Evolutionary conservation across 2,113 vertebrate species (phyloP).

Genomic region (Syngnathus floridae): DNA sequence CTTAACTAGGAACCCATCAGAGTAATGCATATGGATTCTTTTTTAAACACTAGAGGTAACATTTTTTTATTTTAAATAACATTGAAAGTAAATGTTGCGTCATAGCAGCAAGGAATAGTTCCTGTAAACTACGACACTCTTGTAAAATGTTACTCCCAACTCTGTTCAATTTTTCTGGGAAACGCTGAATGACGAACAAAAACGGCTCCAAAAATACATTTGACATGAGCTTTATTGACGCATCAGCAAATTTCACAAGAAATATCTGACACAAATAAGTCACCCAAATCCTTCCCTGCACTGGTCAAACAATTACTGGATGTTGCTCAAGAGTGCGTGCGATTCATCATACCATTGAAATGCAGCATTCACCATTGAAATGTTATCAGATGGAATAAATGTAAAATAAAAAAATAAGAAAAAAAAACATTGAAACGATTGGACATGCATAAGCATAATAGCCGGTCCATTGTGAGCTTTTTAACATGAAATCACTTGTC

Average conservation of each 20-base stretch:
- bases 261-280: conserved; percentile 20
- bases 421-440: conserved; percentile 41
- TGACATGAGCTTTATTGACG: conserved; percentile 46
- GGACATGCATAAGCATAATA: conserved; percentile 42
- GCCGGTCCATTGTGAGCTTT: background rate
- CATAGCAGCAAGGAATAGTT: background rate
- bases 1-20: too few relatives aligned
- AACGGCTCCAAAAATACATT: conserved; percentile 5
- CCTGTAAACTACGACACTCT: background rate
- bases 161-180: background rate
- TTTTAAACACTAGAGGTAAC: too few relatives aligned
- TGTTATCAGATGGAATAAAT: conserved; percentile 6
- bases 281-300: conserved; percentile 18
- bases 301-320: conserved; percentile 2
- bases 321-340: conserved; percentile 8
- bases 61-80: too few relatives aligned
- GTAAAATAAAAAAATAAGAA: background rate
- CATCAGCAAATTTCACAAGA: conserved; percentile 34
- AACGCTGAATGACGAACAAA: background rate
- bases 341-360: conserved; percentile 1
- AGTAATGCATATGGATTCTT: background rate
- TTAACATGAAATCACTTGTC: background rate
- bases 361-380: background rate
- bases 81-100: background rate
- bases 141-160: background rate